Percentiles rank a stretch among this genome's conserved stretches.
Evolutionary conservation across 2,113 vertebrate species (phyloP).

Genomic region (Sebastes schlegelii): DNA sequence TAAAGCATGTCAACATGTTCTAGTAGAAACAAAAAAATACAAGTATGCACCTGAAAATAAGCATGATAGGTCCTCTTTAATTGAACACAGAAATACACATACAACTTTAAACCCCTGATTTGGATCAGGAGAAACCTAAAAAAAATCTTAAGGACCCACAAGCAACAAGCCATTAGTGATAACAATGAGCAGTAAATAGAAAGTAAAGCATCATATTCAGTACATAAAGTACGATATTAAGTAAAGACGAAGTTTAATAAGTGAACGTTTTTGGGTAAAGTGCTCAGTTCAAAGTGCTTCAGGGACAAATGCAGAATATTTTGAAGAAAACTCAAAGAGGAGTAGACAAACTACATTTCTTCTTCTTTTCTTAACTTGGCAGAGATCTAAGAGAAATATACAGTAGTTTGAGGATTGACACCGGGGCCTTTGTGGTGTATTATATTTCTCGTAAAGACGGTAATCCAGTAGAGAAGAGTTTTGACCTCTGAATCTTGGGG

Average conservation of each 20-base stretch:
- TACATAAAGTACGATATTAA: not conserved
- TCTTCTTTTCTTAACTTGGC: constrained; percentile 11
- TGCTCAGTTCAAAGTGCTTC: not conserved
- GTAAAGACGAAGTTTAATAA: not conserved
- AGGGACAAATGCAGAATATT: not conserved
- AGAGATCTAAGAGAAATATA: constrained; percentile 17
- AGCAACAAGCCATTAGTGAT: not conserved
- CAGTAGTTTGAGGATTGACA: constrained; percentile 30
- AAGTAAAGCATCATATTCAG: not conserved
- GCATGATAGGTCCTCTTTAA: too few species aligned
- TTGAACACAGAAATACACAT: not conserved
- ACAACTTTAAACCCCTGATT: not conserved
- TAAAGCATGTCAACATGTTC: too few species aligned
- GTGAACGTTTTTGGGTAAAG: not conserved
- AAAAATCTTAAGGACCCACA: not conserved
- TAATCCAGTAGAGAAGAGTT: constrained; percentile 32
- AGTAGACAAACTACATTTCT: not conserved
- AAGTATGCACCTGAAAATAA: too few species aligned
- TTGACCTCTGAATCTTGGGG: constrained; percentile 49
- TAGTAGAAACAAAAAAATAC: too few species aligned
- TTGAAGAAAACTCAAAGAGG: too few species aligned
- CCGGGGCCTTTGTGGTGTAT: constrained; percentile 11
- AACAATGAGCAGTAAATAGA: not conserved
- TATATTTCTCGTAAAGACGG: constrained; percentile 43
- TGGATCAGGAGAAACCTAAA: not conserved